Evolutionary conservation across 2,888 invertebrate genomes (phyloP).

Genomic region (Microplitis manilae): DNA sequence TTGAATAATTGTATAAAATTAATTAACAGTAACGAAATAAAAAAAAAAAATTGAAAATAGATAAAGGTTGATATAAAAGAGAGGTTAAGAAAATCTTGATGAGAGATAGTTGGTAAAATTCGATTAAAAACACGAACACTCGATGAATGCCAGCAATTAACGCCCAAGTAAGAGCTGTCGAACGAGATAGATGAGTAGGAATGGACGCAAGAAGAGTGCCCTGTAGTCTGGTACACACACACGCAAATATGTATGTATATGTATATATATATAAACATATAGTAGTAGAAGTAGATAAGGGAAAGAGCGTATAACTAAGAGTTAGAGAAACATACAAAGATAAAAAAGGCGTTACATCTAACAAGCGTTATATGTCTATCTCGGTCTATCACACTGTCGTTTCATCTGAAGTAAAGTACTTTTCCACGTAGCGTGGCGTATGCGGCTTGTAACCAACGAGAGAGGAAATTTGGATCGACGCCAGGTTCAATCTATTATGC

Average conservation of each 20-base stretch:
- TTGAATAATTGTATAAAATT: not conserved
- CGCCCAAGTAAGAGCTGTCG: slow-evolving; percentile 45
- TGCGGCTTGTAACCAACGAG: slow-evolving; percentile 46
- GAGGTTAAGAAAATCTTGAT: slow-evolving; percentile 15
- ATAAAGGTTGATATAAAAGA: not conserved
- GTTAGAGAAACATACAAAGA: not conserved
- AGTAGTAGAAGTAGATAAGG: not conserved
- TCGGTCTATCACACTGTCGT: not conserved
- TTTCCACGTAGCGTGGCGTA: slow-evolving; percentile 30
- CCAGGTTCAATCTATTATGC: slow-evolving; percentile 57
- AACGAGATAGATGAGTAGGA: slow-evolving; percentile 23
- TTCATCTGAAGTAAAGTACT: slow-evolving; percentile 14
- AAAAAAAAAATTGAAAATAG: slow-evolving; percentile 12
- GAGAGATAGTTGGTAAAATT: slow-evolving; percentile 48
- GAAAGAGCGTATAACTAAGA: not conserved
- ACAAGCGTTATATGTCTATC: not conserved
- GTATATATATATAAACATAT: no score
- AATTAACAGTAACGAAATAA: not conserved
- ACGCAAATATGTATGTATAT: no score
- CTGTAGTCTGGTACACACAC: not conserved
- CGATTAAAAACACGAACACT: slow-evolving; percentile 56
- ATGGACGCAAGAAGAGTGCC: not conserved
- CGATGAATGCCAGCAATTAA: slow-evolving; percentile 55
- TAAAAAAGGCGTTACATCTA: not conserved
- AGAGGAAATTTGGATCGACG: slow-evolving; percentile 51